Evolutionary conservation across 2,888 invertebrate genomes (phyloP).

Genomic region (Torymus auratus): DNA sequence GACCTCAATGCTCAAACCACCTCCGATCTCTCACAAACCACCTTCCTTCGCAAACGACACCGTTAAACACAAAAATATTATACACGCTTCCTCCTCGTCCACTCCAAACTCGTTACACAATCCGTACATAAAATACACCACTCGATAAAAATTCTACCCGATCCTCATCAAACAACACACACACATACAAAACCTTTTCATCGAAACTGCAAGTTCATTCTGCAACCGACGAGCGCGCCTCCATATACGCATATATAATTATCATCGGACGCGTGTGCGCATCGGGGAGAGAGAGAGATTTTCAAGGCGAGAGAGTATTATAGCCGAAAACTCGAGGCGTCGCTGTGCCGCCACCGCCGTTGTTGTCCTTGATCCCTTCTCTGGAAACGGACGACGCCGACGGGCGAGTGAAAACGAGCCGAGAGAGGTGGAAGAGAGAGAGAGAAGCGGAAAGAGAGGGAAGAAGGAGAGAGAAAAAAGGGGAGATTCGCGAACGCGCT

Average conservation of each 20-base stretch:
- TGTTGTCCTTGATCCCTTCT: slow-evolving; percentile 63
- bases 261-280: not conserved
- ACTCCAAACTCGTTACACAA: too few relatives aligned
- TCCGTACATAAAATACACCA: too few relatives aligned
- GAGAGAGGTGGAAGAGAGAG: not conserved
- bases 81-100: too few relatives aligned
- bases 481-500: not conserved
- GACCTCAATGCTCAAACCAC: too few relatives aligned
- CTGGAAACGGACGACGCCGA: slow-evolving; percentile 51
- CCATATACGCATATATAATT: slow-evolving; percentile 2
- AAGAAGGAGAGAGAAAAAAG: not conserved
- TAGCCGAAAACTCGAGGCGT: slow-evolving; percentile 28
- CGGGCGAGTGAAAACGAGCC: slow-evolving; percentile 12
- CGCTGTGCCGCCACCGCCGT: slow-evolving; percentile 7
- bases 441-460: slow-evolving; percentile 19
- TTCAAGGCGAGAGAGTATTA: slow-evolving; percentile 11
- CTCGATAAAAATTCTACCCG: too few relatives aligned
- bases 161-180: too few relatives aligned
- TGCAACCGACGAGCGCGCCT: not conserved
- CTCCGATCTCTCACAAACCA: too few relatives aligned
- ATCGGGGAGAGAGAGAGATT: slow-evolving; percentile 8
- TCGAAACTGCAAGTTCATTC: slow-evolving; percentile 30
- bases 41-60: too few relatives aligned
- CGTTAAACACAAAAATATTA: too few relatives aligned
- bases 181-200: too few relatives aligned